Conservation (phyloP, 2,797 vertebrate species). For the Threskiornis aethiopicus region DNA sequence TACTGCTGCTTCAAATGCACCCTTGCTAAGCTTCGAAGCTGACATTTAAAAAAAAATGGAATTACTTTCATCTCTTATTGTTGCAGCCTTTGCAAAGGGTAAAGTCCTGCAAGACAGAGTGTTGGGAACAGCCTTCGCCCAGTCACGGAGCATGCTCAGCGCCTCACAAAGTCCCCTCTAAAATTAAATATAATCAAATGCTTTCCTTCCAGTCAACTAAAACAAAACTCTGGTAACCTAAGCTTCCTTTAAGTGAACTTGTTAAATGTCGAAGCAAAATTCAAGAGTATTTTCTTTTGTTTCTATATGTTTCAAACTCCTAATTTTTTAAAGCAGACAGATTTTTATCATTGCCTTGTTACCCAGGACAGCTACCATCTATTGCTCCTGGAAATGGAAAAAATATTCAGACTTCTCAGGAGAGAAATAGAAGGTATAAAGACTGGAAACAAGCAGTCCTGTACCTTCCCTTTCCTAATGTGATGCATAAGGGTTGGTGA, state of each 20-base stretch:
- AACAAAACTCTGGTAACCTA: background rate
- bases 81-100: background rate
- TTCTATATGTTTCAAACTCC: background rate
- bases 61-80: background rate
- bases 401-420: background rate
- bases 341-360: background rate
- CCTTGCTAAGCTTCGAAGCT: background rate
- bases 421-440: background rate
- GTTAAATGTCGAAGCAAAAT: background rate
- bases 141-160: rapidly evolving
- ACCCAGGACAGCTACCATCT: background rate
- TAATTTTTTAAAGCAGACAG: background rate
- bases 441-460: background rate
- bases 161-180: background rate
- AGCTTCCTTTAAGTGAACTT: background rate
- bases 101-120: background rate
- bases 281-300: background rate
- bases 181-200: background rate
- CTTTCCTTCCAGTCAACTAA: background rate
- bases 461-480: background rate
- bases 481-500: background rate
- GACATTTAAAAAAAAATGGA: background rate
- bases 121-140: background rate
- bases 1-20: background rate
- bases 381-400: background rate